These are phyloP conservation scores for Tenrec ecaudatus DNA, from an alignment of 2,113 vertebrate genomes.

Conservation along the genomic window DNA sequence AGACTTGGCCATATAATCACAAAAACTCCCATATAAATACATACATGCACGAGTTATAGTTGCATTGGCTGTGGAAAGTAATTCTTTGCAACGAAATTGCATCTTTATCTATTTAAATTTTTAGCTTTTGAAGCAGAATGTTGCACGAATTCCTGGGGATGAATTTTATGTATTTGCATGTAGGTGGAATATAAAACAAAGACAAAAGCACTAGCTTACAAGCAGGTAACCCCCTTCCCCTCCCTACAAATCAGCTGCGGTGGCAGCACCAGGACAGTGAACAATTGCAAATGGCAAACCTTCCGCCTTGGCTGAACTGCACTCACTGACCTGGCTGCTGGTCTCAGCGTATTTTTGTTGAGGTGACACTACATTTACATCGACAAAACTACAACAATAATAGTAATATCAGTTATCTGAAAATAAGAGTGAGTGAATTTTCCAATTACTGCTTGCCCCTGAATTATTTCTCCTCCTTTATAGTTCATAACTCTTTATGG, in stretches of 20 bases:
- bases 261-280: neutral
- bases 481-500: neutral
- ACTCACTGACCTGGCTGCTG: neutral
- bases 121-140: neutral
- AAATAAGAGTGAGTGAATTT: constrained; percentile 33
- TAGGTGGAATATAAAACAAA: neutral
- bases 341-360: neutral
- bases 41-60: neutral
- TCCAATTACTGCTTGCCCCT: neutral
- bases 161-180: neutral
- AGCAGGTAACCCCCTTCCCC: constrained; percentile 39
- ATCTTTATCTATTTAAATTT: neutral
- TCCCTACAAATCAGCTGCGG: neutral
- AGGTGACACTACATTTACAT: neutral
- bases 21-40: neutral
- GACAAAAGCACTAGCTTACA: neutral
- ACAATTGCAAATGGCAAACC: constrained; percentile 33
- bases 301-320: neutral
- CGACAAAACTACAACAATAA: neutral
- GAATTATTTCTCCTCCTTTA: neutral
- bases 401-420: neutral
- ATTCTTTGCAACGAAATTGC: neutral
- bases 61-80: neutral
- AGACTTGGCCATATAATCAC: no score
- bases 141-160: constrained; percentile 15